Evolutionary conservation across 2,797 vertebrate species (phyloP).

Genomic region (Anguilla megastoma): DNA sequence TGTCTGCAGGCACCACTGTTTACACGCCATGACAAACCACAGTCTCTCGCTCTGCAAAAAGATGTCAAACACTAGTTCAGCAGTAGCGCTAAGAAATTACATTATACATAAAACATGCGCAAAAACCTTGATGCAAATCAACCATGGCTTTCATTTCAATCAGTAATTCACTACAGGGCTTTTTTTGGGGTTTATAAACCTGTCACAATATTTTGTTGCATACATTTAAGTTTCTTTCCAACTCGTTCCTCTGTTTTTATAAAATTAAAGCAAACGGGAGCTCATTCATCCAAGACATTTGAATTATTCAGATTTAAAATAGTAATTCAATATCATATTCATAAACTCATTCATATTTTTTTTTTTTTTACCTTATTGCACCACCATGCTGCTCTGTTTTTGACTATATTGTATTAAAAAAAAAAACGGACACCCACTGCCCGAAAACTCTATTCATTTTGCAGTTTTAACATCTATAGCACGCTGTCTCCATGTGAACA

Average conservation of each 20-base stretch:
- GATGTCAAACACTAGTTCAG: neutral
- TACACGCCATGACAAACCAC: neutral
- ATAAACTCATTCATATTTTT: neutral
- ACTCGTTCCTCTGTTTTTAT: neutral
- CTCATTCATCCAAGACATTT: neutral
- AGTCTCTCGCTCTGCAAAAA: neutral
- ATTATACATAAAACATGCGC: conserved; percentile 6
- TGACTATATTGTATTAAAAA: neutral
- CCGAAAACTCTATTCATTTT: neutral
- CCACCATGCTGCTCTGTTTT: neutral
- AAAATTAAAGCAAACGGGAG: neutral
- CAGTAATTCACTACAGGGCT: neutral
- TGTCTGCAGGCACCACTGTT: neutral
- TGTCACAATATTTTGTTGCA: neutral
- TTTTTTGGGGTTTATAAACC: neutral
- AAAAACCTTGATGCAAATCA: neutral
- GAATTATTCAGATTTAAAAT: neutral
- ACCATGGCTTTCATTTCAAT: neutral
- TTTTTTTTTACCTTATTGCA: neutral
- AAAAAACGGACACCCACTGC: neutral
- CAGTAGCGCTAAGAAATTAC: neutral
- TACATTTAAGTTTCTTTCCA: neutral
- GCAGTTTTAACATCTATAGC: neutral
- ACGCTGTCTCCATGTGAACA: neutral
- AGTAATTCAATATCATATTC: neutral